A percentile compares a stretch with the other conserved stretches of the same genome.
Evolutionary conservation across 2,113 vertebrate genomes (phyloP).

Genomic region (Lucifuga dentata): DNA sequence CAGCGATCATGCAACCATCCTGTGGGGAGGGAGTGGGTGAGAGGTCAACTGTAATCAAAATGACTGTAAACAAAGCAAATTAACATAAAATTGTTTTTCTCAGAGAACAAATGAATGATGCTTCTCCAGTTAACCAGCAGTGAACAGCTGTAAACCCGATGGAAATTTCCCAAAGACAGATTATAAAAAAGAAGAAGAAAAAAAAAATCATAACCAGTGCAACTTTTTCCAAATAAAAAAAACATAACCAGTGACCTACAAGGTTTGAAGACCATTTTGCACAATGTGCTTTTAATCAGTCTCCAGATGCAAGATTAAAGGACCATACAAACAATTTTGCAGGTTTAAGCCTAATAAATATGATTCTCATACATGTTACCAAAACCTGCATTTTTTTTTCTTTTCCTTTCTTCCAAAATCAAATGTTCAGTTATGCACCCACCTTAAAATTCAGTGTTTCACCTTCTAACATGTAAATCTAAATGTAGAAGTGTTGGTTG

Average conservation of each 20-base stretch:
- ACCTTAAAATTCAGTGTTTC: too few species aligned
- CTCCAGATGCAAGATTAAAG: conserved; percentile 21
- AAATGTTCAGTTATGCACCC: too few species aligned
- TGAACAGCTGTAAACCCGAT: conserved; percentile 7
- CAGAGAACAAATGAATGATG: conserved; percentile 10
- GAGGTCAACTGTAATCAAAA: conserved; percentile 24
- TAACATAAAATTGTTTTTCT: conserved; percentile 7
- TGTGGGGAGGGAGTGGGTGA: conserved; percentile 24
- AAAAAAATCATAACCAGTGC: conserved; percentile 5
- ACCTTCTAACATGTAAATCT: too few species aligned
- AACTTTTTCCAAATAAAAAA: not conserved
- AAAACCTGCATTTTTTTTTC: too few species aligned
- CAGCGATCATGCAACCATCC: too few species aligned
- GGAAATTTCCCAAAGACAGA: not conserved
- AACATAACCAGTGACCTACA: conserved; percentile 34
- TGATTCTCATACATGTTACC: too few species aligned
- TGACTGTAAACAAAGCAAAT: not conserved
- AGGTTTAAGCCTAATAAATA: too few species aligned
- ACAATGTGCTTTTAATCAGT: conserved; percentile 22
- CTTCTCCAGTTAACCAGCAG: conserved; percentile 26
- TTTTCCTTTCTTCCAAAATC: too few species aligned
- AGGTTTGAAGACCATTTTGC: conserved; percentile 10
- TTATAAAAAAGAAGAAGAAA: not conserved
- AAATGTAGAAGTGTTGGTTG: too few species aligned
- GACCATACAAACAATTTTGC: too few species aligned